A percentile compares a stretch with the other conserved stretches of the same genome.
phyloP scores from a whole-genome alignment of 2,888 invertebrate species.

The Tenthredo mesomela region DNA sequence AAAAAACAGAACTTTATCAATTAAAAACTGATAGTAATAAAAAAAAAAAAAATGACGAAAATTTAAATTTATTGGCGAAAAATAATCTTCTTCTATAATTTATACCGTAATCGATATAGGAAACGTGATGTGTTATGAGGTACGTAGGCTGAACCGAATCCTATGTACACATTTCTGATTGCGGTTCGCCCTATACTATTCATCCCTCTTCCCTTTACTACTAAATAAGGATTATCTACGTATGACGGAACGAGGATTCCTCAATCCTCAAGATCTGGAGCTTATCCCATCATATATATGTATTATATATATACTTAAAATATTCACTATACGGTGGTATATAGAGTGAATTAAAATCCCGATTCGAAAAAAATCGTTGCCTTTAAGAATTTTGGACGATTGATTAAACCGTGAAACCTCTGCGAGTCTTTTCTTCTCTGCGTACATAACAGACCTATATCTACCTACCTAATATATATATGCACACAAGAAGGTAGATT shows the following conservation, averaged over 20 bases:
- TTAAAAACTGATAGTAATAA: no score
- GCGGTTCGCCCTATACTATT: not conserved
- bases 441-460: no score
- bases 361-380: not conserved
- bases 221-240: constrained; percentile 6
- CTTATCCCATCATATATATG: not conserved
- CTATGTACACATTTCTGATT: constrained; percentile 6
- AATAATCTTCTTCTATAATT: not conserved
- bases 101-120: not conserved
- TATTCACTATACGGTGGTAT: not conserved
- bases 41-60: not conserved
- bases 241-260: not conserved
- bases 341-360: not conserved
- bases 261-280: not conserved
- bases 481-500: not conserved
- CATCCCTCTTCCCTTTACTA: not conserved
- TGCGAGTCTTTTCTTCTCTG: not conserved
- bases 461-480: no score
- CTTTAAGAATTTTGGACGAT: constrained; percentile 11
- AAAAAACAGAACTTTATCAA: not conserved
- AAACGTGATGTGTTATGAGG: not conserved
- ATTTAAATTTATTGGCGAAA: not conserved
- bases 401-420: not conserved
- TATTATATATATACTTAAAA: not conserved
- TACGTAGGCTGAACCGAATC: not conserved